Evolutionary conservation across 2,797 vertebrate species (phyloP).

Genomic region (Capromys pilorides): DNA sequence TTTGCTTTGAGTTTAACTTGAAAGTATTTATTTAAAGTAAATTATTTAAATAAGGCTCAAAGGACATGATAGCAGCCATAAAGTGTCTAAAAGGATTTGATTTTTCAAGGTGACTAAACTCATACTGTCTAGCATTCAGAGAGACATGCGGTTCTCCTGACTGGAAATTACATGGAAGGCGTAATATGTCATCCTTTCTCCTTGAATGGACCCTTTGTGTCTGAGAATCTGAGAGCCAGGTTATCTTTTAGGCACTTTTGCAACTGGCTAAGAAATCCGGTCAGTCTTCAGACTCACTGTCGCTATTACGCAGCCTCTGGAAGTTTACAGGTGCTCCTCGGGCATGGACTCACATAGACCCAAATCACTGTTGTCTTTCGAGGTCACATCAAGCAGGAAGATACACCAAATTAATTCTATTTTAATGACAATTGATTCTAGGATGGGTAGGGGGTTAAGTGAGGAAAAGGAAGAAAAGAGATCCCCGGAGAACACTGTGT

Average conservation of each 20-base stretch:
- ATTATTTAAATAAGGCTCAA: background rate
- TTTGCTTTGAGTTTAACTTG: background rate
- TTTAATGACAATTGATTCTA: background rate
- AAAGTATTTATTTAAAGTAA: too few relatives aligned
- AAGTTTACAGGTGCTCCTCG: background rate
- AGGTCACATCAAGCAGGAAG: background rate
- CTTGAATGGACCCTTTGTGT: background rate
- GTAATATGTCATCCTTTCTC: background rate
- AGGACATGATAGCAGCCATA: background rate
- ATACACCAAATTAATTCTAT: background rate
- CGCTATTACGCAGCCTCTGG: background rate
- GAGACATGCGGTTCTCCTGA: background rate
- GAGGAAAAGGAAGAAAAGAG: background rate
- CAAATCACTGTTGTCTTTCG: background rate
- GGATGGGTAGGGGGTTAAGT: background rate
- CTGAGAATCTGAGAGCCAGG: background rate
- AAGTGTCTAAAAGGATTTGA: background rate
- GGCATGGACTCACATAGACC: background rate
- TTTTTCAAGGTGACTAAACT: slow-evolving; percentile 25
- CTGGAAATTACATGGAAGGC: background rate
- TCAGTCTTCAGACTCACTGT: background rate
- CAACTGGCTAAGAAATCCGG: background rate
- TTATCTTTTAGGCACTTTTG: slow-evolving; percentile 30
- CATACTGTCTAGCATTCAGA: background rate
- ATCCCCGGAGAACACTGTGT: background rate